phyloP scores from a whole-genome alignment of 2,113 vertebrate species.

The Mohoua ochrocephala region DNA sequence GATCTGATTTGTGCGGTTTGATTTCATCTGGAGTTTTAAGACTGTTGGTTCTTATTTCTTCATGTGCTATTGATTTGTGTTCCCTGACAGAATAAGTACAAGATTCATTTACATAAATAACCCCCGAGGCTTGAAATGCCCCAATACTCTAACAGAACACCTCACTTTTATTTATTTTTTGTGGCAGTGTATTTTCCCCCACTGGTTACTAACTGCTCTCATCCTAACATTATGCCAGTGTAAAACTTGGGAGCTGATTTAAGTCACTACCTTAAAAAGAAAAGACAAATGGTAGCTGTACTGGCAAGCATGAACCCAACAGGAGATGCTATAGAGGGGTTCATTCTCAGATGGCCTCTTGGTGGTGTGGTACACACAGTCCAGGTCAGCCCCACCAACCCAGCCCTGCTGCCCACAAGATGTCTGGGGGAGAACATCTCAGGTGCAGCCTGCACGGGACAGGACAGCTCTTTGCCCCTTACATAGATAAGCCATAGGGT shows the following conservation, averaged over 20 bases:
- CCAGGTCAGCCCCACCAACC: background rate
- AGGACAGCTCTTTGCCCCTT: background rate
- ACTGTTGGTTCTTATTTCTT: background rate
- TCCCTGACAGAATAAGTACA: constrained; percentile 21
- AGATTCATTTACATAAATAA: constrained; percentile 20
- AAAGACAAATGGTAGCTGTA: background rate
- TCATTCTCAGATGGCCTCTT: background rate
- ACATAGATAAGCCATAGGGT: background rate
- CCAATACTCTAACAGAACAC: background rate
- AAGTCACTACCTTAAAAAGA: background rate
- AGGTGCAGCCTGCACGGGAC: background rate
- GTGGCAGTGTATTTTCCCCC: background rate
- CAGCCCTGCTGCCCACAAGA: background rate
- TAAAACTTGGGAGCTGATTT: background rate
- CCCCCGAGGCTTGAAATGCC: background rate
- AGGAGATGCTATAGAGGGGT: rapidly evolving
- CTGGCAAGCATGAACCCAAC: background rate
- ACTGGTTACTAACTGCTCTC: background rate
- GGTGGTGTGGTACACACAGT: rapidly evolving
- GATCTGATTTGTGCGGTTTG: background rate
- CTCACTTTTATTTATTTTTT: background rate
- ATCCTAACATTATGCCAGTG: background rate
- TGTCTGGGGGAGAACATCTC: background rate
- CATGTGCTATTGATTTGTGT: constrained; percentile 1
- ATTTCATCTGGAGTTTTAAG: constrained; percentile 16